Conservation (phyloP, 2,797 vertebrate genomes). For the Acridotheres tristis region DNA sequence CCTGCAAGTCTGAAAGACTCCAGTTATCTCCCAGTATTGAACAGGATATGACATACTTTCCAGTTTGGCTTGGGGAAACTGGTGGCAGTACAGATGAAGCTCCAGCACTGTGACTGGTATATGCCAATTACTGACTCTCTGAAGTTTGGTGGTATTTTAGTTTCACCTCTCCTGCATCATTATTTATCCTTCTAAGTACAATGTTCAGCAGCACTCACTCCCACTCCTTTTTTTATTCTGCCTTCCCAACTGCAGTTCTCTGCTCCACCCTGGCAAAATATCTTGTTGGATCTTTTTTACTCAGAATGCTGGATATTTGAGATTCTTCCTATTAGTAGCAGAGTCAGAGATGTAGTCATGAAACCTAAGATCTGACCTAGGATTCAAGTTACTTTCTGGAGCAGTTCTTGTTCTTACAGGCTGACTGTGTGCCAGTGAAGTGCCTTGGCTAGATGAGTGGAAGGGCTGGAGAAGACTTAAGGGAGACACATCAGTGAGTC, state of each 20-base stretch:
- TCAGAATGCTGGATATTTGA: not conserved
- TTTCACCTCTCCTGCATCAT: not conserved
- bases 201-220: not conserved
- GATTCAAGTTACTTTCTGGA: not conserved
- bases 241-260: not conserved
- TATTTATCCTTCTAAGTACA: not conserved
- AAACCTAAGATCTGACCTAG: not conserved
- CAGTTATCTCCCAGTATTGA: not conserved
- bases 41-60: not conserved
- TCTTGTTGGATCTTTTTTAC: not conserved
- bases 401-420: not conserved
- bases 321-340: not conserved
- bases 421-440: not conserved
- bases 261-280: accelerated
- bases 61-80: not conserved
- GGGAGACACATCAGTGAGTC: not conserved
- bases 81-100: not conserved
- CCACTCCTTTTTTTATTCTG: not conserved
- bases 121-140: not conserved
- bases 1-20: not conserved
- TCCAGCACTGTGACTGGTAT: not conserved
- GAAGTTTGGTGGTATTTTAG: not conserved
- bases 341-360: not conserved
- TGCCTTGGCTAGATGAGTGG: not conserved
- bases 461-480: not conserved